Evolutionary conservation across 2,888 invertebrate species (phyloP).

Genomic region (Tiliacea citrago): DNA sequence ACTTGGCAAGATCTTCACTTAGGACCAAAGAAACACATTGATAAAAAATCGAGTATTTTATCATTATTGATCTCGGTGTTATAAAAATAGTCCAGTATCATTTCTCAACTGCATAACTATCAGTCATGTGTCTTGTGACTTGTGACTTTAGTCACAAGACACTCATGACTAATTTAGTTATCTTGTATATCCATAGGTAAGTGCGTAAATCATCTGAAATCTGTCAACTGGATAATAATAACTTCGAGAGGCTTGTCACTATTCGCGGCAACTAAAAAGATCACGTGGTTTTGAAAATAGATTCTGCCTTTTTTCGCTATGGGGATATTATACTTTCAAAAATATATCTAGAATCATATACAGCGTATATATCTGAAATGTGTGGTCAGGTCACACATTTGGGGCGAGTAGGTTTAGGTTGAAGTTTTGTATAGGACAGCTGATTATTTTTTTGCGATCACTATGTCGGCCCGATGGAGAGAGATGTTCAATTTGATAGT

Average conservation of each 20-base stretch:
- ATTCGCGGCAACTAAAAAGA: slow-evolving; percentile 15
- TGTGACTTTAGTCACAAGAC: slow-evolving; percentile 55
- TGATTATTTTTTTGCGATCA: neutral
- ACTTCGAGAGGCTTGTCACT: slow-evolving; percentile 12
- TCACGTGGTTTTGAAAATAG: slow-evolving; percentile 29
- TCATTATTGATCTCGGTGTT: slow-evolving; percentile 21
- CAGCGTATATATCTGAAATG: neutral
- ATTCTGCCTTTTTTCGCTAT: neutral
- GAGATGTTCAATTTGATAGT: neutral
- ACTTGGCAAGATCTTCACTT: slow-evolving; percentile 32
- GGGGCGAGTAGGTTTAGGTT: neutral
- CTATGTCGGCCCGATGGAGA: neutral
- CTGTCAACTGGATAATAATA: slow-evolving; percentile 20
- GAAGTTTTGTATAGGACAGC: neutral
- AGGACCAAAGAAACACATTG: slow-evolving; percentile 18
- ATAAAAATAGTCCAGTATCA: slow-evolving; percentile 12
- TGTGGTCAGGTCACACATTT: neutral
- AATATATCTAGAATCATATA: neutral
- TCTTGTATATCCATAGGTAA: neutral
- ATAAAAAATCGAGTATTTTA: slow-evolving; percentile 49
- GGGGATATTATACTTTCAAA: neutral
- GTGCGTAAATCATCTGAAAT: slow-evolving; percentile 25
- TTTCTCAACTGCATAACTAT: slow-evolving; percentile 6
- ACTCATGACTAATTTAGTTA: slow-evolving; percentile 14
- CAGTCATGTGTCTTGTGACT: no score